Percentiles rank a stretch among this genome's conserved stretches.
phyloP scores from a whole-genome alignment of 2,888 invertebrate species.

The Drosophila ezoana region DNA sequence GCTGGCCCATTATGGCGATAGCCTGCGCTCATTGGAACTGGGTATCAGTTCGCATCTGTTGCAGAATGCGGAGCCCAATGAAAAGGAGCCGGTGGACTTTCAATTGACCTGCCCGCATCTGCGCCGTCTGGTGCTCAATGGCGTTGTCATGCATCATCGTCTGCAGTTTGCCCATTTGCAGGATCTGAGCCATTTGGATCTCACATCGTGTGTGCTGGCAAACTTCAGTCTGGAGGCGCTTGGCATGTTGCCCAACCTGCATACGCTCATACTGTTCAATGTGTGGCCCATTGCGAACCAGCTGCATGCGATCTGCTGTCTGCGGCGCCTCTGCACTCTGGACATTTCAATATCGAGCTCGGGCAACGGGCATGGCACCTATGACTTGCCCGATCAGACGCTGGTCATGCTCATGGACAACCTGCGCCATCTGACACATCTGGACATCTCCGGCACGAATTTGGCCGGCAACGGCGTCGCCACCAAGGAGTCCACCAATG shows the following conservation, averaged over 20 bases:
- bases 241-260: constrained; percentile 88
- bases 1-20: constrained; percentile 89
- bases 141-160: constrained; percentile 84
- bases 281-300: constrained; percentile 88
- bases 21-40: constrained; percentile 89
- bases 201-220: constrained; percentile 84
- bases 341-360: constrained; percentile 93
- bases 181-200: constrained; percentile 83
- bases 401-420: constrained; percentile 90
- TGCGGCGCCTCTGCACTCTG: constrained; percentile 88
- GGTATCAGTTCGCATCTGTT: constrained; percentile 89
- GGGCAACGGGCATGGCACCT: constrained; percentile 89
- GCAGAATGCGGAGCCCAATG: constrained; percentile 85
- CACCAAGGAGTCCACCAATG: constrained; percentile 84
- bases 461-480: constrained; percentile 94
- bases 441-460: constrained; percentile 98
- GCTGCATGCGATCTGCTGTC: constrained; percentile 87
- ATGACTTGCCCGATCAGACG: constrained; percentile 89
- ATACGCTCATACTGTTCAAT: constrained; percentile 92
- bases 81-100: constrained; percentile 87
- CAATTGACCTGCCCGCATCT: constrained; percentile 85
- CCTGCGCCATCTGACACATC: constrained; percentile 90
- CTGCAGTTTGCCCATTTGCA: constrained; percentile 82
- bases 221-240: constrained; percentile 85
- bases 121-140: constrained; percentile 83